Evolutionary conservation across 2,888 invertebrate species (phyloP).

Genomic region (Amaurobius ferox): DNA sequence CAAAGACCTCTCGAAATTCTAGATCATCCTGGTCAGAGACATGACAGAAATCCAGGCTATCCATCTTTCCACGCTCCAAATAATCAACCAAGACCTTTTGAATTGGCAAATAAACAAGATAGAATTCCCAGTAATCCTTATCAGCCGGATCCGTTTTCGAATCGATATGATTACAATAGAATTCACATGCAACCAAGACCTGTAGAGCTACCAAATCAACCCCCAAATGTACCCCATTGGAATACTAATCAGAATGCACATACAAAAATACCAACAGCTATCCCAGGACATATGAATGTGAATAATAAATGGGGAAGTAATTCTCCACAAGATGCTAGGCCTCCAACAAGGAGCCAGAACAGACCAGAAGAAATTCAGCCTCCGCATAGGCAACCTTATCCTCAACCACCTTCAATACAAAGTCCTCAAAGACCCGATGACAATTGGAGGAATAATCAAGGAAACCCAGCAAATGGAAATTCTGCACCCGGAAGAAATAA

Average conservation of each 20-base stretch:
- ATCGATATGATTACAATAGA: conserved; percentile 49
- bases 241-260: conserved; percentile 37
- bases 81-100: conserved; percentile 55
- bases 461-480: conserved; percentile 31
- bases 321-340: conserved; percentile 24
- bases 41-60: conserved; percentile 33
- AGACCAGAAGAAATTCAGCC: conserved; percentile 24
- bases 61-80: conserved; percentile 10
- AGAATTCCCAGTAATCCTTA: conserved; percentile 23
- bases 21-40: conserved; percentile 43
- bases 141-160: not conserved
- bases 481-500: conserved; percentile 54
- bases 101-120: conserved; percentile 46
- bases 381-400: conserved; percentile 37
- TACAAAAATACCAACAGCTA: conserved; percentile 25
- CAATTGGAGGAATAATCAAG: conserved; percentile 34
- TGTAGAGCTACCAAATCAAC: conserved; percentile 33
- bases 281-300: conserved; percentile 16
- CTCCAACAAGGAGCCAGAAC: conserved; percentile 16
- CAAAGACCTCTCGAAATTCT: conserved; percentile 66
- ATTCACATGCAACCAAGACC: conserved; percentile 35
- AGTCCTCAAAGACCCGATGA: conserved; percentile 32
- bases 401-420: conserved; percentile 21
- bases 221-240: conserved; percentile 21
- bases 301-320: conserved; percentile 29